Evolutionary conservation across 2,888 invertebrate species (phyloP), one percentile per base, ranked within the genome.

Genomic region (Cataglyphis rosenhaueri): DNA sequence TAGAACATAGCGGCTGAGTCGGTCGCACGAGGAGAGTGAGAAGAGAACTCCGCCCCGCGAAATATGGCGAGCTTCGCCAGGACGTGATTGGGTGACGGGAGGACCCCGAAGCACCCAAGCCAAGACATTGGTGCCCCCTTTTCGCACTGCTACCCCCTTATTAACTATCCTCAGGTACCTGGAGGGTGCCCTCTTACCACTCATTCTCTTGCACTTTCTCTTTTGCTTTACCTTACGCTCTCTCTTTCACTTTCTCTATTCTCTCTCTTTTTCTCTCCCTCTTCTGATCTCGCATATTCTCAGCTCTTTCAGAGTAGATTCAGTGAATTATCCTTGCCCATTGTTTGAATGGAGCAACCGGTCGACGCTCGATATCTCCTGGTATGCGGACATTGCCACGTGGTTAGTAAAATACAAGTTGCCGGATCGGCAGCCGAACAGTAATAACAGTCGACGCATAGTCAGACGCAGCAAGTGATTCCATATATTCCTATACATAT

Each of bases 51-150:
- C 94, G 93, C 94, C 94, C 93, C 94, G 93, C 93, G 92, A 93
- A 93, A 94, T 94, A 94, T 94, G 94, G 93, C 93, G 93, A 93
- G 92, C 92, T 91, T 92, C 91, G 92, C 92, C 91, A 93, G 93
- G 91, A 92, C 93, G 93, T 93, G 94, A 94, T 94, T 94, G 94
- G 94, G 91, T 94, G 94, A 94, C 94, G 94, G 94, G 94, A 94
- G 93, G 94, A 94, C 92, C 93, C 91, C 92, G 91, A 91, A 90
- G 92, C 91, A 93, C 86, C 89, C 91, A 91, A 93, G 93, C 93
- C 93, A 93, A 94, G 94, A 94, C 94, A 94, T 94, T 94, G 94
- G 94, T 92, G 92, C 92, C 93, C 92, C 90, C 91, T 91, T 90
- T 90, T 85, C 88, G 86, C 89, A 81, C 79, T 76, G 86, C 89